phyloP scores from a whole-genome alignment of 2,113 vertebrate genomes.

The Saimiri boliviensis region DNA sequence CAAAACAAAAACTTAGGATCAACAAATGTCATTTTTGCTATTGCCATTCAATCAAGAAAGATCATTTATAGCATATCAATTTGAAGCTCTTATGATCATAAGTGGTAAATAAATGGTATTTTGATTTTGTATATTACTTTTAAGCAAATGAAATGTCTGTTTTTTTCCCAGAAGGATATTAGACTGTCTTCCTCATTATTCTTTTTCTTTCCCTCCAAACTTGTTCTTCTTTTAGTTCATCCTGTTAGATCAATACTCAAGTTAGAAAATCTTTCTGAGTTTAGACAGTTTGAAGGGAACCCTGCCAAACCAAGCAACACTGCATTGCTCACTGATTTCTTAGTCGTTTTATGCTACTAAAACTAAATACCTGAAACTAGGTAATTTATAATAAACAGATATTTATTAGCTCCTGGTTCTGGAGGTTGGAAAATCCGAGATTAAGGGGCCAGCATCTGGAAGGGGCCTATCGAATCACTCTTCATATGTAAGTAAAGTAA shows the following conservation, averaged over 20 bases:
- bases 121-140: background rate
- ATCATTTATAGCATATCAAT: background rate
- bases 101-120: background rate
- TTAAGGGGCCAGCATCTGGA: background rate
- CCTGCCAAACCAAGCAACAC: conserved; percentile 31
- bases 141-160: background rate
- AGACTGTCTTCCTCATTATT: background rate
- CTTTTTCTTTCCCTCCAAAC: background rate
- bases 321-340: background rate
- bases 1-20: background rate
- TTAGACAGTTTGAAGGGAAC: conserved; percentile 44
- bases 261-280: conserved; percentile 49
- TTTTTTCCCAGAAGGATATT: background rate
- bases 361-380: background rate
- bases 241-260: background rate
- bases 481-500: background rate
- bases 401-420: background rate
- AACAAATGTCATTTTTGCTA: background rate
- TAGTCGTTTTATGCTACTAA: background rate
- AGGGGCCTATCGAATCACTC: background rate
- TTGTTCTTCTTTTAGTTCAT: background rate
- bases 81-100: background rate
- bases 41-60: background rate
- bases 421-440: background rate
- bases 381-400: background rate